A percentile compares a stretch with the other conserved stretches of the same genome.
phyloP scores from a whole-genome alignment of 2,888 invertebrate genomes.

The Thelaira solivaga region DNA sequence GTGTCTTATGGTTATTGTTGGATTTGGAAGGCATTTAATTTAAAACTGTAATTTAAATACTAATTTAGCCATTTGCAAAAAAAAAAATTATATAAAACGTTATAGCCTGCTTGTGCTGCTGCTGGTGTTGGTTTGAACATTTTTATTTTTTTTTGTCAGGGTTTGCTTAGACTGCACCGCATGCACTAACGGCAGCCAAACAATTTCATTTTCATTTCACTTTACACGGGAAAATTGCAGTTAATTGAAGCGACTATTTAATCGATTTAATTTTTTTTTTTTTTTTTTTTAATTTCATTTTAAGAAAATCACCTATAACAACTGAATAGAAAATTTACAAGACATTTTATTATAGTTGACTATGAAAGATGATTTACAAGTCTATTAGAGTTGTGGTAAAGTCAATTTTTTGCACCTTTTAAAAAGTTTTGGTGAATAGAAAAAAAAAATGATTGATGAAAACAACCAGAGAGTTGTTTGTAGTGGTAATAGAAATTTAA shows the following conservation, averaged over 20 bases:
- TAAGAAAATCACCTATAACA: conserved; percentile 43
- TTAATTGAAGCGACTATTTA: conserved; percentile 62
- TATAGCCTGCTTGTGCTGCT: conserved; percentile 16
- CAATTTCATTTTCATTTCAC: conserved; percentile 67
- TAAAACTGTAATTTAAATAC: conserved; percentile 59
- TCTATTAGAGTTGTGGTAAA: conserved; percentile 44
- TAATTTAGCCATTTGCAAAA: conserved; percentile 49
- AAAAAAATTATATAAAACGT: conserved; percentile 6
- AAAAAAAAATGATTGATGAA: background rate
- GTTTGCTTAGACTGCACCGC: conserved; percentile 22
- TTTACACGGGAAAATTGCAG: conserved; percentile 64
- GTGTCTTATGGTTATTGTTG: conserved; percentile 44
- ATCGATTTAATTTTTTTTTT: conserved; percentile 46
- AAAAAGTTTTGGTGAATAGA: conserved; percentile 8
- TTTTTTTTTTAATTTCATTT: background rate
- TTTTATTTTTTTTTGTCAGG: background rate
- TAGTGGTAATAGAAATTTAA: background rate
- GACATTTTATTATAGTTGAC: conserved; percentile 38
- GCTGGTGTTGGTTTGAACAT: conserved; percentile 1
- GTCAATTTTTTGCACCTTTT: conserved; percentile 45
- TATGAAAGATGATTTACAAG: conserved; percentile 51
- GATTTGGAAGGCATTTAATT: conserved; percentile 59
- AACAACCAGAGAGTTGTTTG: background rate
- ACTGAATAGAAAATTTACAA: conserved; percentile 47
- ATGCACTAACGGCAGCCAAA: conserved; percentile 24